Percentiles rank a stretch among this genome's conserved stretches.
Evolutionary conservation across 1,140 invertebrate species (phyloP).

Genomic region (Diachasma alloeum): DNA sequence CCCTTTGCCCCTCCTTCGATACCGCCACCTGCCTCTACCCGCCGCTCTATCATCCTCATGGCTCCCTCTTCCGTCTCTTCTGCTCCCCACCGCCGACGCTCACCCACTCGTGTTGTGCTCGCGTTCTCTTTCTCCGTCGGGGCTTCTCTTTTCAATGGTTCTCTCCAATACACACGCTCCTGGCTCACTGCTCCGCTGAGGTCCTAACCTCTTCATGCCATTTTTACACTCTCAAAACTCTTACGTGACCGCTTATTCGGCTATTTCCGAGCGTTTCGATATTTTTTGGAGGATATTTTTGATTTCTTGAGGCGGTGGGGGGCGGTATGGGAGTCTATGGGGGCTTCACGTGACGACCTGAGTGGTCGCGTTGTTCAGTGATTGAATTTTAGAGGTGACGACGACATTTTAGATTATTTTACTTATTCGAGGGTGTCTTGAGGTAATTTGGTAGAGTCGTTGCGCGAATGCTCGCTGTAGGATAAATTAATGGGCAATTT

Average conservation of each 20-base stretch:
- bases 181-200: not conserved
- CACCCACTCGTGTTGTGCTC: not conserved
- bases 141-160: not conserved
- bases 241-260: not conserved
- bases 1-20: not conserved
- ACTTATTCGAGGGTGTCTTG: too few relatives aligned
- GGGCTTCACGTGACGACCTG: too few relatives aligned
- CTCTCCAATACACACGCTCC: not conserved
- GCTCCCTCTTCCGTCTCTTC: not conserved
- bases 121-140: too few relatives aligned
- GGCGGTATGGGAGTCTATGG: too few relatives aligned
- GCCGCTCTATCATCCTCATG: not conserved
- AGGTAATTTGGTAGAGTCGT: too few relatives aligned
- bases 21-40: conserved; percentile 1
- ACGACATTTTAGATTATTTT: too few relatives aligned
- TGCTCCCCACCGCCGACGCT: not conserved
- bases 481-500: too few relatives aligned
- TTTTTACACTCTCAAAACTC: not conserved
- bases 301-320: too few relatives aligned
- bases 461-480: too few relatives aligned
- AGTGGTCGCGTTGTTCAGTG: too few relatives aligned
- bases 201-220: not conserved
- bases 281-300: not conserved
- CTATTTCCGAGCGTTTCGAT: not conserved
- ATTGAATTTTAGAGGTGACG: too few relatives aligned